A percentile compares a stretch with the other conserved stretches of the same genome.
Conservation (phyloP, 2,888 invertebrate genomes). For the Ornithoptera priamus region DNA sequence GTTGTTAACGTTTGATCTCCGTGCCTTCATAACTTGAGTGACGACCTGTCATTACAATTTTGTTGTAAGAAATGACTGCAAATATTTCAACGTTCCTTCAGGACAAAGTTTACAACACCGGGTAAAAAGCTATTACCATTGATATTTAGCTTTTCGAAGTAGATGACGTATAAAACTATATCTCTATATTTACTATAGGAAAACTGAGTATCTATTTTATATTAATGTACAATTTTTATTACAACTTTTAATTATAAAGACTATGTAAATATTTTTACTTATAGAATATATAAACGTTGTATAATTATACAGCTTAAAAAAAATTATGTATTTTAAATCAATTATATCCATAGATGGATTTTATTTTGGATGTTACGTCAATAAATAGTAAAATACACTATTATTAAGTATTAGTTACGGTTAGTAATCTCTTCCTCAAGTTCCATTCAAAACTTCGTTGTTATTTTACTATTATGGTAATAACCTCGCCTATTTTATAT, state of each 20-base stretch:
- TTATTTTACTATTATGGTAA: constrained; percentile 50
- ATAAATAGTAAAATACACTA: constrained; percentile 7
- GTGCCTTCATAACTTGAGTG: constrained; percentile 36
- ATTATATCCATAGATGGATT: background rate
- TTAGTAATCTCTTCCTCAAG: constrained; percentile 49
- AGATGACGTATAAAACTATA: background rate
- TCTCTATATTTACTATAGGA: too few relatives aligned
- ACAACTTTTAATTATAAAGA: too few relatives aligned
- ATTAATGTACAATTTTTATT: too few relatives aligned
- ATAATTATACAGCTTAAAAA: too few relatives aligned
- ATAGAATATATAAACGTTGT: too few relatives aligned
- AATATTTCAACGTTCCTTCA: constrained; percentile 6
- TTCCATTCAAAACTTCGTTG: constrained; percentile 43
- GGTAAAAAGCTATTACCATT: background rate
- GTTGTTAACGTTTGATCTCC: constrained; percentile 43
- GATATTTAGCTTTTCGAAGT: background rate
- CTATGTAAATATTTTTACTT: too few relatives aligned
- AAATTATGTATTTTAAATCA: background rate
- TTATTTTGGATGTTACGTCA: constrained; percentile 10
- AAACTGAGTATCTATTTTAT: too few relatives aligned
- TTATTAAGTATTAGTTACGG: constrained; percentile 36
- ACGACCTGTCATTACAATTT: constrained; percentile 44
- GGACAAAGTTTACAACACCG: background rate
- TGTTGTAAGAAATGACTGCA: constrained; percentile 27
- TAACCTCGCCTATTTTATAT: constrained; percentile 51